Conservation (phyloP, 2,797 vertebrate genomes). For the Mastacembelus armatus region DNA sequence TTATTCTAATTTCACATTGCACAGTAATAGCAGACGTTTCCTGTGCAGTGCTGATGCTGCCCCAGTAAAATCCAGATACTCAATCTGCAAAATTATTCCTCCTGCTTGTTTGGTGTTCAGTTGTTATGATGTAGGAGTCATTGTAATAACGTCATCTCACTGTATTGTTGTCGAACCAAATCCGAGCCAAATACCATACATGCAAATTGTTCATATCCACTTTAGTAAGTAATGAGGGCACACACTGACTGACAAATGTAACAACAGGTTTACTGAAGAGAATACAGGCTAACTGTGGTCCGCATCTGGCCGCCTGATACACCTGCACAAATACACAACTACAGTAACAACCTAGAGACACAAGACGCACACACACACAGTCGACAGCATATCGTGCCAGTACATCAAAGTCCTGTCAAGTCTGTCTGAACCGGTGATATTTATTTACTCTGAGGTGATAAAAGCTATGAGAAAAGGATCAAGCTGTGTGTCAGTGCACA, state of each 20-base stretch:
- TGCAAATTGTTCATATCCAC: background rate
- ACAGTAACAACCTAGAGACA: background rate
- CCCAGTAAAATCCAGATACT: background rate
- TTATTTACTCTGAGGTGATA: background rate
- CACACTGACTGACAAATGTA: constrained; percentile 1
- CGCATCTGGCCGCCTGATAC: background rate
- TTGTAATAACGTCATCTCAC: background rate
- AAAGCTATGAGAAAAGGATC: background rate
- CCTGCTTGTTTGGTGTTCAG: background rate
- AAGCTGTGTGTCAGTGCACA: background rate
- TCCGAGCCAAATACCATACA: background rate
- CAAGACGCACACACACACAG: background rate
- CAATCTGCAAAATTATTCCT: background rate
- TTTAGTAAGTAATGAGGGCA: background rate
- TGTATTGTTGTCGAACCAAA: background rate
- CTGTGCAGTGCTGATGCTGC: background rate
- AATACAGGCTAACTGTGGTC: background rate
- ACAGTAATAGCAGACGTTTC: background rate
- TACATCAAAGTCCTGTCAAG: constrained; percentile 3
- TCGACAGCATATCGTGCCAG: background rate
- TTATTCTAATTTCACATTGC: background rate
- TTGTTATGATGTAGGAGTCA: background rate
- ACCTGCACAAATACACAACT: constrained; percentile 1
- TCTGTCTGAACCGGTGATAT: constrained; percentile 18
- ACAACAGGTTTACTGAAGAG: constrained; percentile 6